Evolutionary conservation across 2,888 invertebrate species (phyloP), one percentile per base, ranked within the genome.

Genomic region (Plebejus anna): DNA sequence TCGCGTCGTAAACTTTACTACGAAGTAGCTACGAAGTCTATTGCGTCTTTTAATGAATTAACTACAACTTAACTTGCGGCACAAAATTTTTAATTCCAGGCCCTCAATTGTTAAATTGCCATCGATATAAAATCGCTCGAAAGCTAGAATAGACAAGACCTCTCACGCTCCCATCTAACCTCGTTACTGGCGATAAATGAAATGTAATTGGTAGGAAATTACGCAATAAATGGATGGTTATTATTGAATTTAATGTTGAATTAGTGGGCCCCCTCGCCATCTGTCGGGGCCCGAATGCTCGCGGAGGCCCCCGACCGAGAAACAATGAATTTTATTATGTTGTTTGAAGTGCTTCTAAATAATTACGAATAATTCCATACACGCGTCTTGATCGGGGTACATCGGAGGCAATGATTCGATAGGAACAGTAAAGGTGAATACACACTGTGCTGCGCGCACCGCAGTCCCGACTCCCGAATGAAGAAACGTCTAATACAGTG

Each of bases 231-330:
- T 92, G 92, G 90, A 84, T 88, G 87, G 91, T 91, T 93, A 92
- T 92, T 92, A 94, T 93, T 93, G 92, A 94, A 92, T 94, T 92
- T 92, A 92, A 93, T 92, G 92, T 92, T 90, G 90, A 92, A 93
- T 93, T 92, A 92, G 92, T 89, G 86, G 83, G 84, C 87, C 88
- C 89, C 88, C 87, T 85, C 83, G 84, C 84, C 93, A 94, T 92
- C 92, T 93, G 94, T 88, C 92, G 91, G 85, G 82, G 32, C 66
- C 66, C 84, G 80, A 77, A 80, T 79, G 81, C 81, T 79, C 81
- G 82, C 81, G 80, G 78, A 75, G 76, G 76, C 76, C 77, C 79
- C 78, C 75, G 80, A 81, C 79, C 76, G 80, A 80, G 80, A 77
- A 80, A 83, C 84, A 84, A 83, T 83, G 81, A 82, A 81, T 82